Percentiles rank a stretch among this genome's conserved stretches.
These are phyloP conservation scores for Oryzias woworae DNA, from an alignment of 2,113 vertebrate genomes.

Conservation along the genomic window DNA sequence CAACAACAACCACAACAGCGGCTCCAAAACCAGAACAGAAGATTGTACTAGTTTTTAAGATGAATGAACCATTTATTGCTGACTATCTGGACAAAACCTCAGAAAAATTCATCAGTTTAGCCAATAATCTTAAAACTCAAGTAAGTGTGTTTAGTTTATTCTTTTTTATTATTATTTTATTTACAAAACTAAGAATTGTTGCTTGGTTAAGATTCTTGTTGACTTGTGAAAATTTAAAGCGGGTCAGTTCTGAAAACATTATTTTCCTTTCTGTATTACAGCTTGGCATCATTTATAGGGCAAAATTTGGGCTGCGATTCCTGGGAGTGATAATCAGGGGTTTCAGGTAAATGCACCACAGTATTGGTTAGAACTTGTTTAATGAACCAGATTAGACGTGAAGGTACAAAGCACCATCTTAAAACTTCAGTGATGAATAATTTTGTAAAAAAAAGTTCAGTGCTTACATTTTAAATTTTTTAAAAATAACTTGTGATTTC, in stretches of 20 bases:
- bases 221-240: too few relatives aligned
- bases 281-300: not conserved
- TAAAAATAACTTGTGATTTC: too few relatives aligned
- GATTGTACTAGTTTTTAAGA: not conserved
- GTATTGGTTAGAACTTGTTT: too few relatives aligned
- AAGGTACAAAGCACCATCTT: too few relatives aligned
- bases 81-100: not conserved
- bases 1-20: not conserved
- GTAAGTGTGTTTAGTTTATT: not conserved
- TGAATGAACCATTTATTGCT: not conserved
- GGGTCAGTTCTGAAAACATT: too few relatives aligned
- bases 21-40: not conserved
- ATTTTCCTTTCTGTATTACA: not conserved
- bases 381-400: too few relatives aligned
- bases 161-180: too few relatives aligned
- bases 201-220: too few relatives aligned
- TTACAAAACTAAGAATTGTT: too few relatives aligned
- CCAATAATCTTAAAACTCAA: fast-evolving
- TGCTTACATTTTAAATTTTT: too few relatives aligned
- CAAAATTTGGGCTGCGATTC: not conserved
- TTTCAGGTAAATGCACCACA: slow-evolving; percentile 1
- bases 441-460: too few relatives aligned
- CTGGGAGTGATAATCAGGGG: not conserved
- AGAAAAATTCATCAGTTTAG: fast-evolving
- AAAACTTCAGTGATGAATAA: too few relatives aligned